Evolutionary conservation across 2,888 invertebrate genomes (phyloP), one percentile per base, ranked within the genome.

Genomic region (Ophion ellenae): DNA sequence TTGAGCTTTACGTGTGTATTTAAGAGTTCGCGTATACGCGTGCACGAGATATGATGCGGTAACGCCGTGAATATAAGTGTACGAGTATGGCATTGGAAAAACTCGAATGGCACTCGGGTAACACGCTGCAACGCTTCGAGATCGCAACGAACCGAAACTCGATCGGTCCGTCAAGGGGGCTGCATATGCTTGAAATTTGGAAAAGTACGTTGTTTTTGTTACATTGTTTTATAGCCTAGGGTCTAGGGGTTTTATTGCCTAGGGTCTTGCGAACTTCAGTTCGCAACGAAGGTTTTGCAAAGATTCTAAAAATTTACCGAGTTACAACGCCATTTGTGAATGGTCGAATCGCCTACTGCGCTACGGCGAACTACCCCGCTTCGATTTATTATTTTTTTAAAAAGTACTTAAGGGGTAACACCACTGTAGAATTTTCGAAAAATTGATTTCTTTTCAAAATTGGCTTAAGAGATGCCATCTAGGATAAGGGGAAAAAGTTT

Each of bases 81-180:
- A 20, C 32, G 76, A 77, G 32, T 47, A 24, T 71, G 66, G 36
- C 36, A 59, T n/a, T 64, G n/a, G 28, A 32, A 14, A 53, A 53
- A 53, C 14, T 53, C 17, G 53, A 53, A 53, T 53, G 2, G 53
- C 53, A 53, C 17, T 53, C 66, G 53, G 14, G 47, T 63, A 81
- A 14, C 59, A 70, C 76, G 20, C 20, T 67, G 69, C 84, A 45
- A 66, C 75, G 80, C 84, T 32, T 11, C 64, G 47, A 64, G 76
- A 76, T 73, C 84, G 84, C 84, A 84, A 59, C 70, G 79, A 79
- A 70, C 74, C 70, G 79, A 75, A 79, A 83, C 79, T 79, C 79
- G 79, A 83, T 63, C 70, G 79, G 24, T 69, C 61, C 17, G 5
- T 53, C 53, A 53, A 53, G 53, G 3, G 1, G 17, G 17, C 5